These are phyloP conservation scores for Myopa testacea DNA, from an alignment of 2,888 invertebrate species.

Conservation along the genomic window DNA sequence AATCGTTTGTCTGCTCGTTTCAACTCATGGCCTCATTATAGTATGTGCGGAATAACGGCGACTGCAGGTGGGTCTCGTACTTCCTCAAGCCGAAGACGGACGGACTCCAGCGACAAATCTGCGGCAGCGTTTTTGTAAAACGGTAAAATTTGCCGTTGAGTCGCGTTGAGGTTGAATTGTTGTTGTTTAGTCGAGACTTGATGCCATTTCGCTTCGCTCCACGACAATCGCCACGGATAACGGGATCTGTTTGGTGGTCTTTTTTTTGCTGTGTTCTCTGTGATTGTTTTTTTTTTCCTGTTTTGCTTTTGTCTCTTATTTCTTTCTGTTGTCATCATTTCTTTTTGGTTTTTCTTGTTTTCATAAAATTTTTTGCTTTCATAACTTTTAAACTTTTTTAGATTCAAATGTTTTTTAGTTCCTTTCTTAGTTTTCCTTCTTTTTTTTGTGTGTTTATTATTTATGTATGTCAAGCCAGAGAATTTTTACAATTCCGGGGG, in stretches of 20 bases:
- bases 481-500: constrained; percentile 38
- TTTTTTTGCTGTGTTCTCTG: neutral
- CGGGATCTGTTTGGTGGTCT: neutral
- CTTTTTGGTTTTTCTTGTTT: neutral
- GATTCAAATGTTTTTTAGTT: neutral
- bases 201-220: neutral
- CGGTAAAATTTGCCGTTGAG: constrained; percentile 8
- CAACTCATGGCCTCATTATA: constrained; percentile 29
- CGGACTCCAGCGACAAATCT: constrained; percentile 1
- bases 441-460: constrained; percentile 20
- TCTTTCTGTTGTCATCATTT: neutral
- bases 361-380: neutral
- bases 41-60: neutral
- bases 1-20: neutral
- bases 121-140: too few species aligned
- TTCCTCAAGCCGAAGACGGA: neutral
- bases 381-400: neutral
- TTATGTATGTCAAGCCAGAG: constrained; percentile 20
- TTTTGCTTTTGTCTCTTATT: neutral
- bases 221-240: too few species aligned
- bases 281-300: constrained; percentile 1
- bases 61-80: neutral
- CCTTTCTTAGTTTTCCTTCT: constrained; percentile 4
- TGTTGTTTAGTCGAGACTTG: constrained; percentile 26
- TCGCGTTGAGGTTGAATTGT: constrained; percentile 30